Percentiles rank a stretch among this genome's conserved stretches.
Conservation (phyloP, 2,797 vertebrate genomes). For the Delichon dasypus region DNA sequence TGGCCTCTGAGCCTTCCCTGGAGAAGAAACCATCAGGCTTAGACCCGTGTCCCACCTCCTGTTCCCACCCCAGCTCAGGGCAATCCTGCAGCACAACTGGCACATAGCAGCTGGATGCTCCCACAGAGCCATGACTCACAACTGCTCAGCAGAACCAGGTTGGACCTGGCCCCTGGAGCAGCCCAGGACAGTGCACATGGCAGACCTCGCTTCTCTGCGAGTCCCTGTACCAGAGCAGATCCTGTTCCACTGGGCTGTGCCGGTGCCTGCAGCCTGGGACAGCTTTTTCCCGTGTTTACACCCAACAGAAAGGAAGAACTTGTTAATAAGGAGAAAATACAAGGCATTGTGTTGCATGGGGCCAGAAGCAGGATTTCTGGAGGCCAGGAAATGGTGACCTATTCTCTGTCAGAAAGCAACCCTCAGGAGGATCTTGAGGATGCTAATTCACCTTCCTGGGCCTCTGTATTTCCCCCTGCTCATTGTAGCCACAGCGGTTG, state of each 20-base stretch:
- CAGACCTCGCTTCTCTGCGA: rapidly evolving
- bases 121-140: rapidly evolving
- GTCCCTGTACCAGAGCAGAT: background rate
- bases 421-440: constrained; percentile 18
- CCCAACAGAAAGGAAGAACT: constrained; percentile 2
- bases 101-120: background rate
- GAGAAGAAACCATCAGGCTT: background rate
- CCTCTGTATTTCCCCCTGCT: background rate
- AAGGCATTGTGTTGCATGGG: background rate
- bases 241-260: background rate
- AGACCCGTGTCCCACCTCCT: background rate
- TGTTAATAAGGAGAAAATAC: background rate
- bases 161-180: background rate
- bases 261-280: rapidly evolving
- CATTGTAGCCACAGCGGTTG: rapidly evolving
- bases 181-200: rapidly evolving
- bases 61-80: background rate
- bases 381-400: constrained; percentile 2
- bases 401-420: background rate
- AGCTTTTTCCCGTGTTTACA: constrained; percentile 1
- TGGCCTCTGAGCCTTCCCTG: background rate
- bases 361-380: constrained; percentile 7
- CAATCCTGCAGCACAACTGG: background rate
- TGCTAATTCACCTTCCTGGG: background rate
- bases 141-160: background rate